phyloP scores from a whole-genome alignment of 2,888 invertebrate genomes.

The Globia sparganii region DNA sequence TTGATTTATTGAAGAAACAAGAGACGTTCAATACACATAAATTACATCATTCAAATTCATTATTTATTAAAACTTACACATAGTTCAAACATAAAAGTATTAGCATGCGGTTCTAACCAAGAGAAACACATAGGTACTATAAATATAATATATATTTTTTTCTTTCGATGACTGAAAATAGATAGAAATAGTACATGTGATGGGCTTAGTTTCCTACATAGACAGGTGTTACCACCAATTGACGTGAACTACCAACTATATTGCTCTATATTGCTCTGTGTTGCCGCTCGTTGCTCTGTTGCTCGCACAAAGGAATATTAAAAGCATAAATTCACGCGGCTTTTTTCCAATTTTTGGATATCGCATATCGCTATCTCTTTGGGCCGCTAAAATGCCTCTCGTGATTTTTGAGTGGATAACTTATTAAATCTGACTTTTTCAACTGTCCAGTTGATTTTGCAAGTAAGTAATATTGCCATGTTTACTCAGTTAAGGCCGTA shows the following conservation, averaged over 20 bases:
- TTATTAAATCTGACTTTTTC: background rate
- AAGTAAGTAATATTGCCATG: no score
- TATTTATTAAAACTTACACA: no score
- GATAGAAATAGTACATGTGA: background rate
- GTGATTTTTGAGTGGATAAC: background rate
- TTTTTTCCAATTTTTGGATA: conserved; percentile 72
- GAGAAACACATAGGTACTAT: no score
- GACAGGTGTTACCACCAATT: conserved; percentile 3
- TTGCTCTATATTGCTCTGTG: conserved; percentile 24
- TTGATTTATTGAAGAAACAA: background rate
- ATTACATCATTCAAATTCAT: no score
- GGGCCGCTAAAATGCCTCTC: conserved; percentile 52
- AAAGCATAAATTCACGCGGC: conserved; percentile 75
- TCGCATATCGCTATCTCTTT: conserved; percentile 60
- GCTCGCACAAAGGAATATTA: conserved; percentile 73
- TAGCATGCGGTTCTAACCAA: no score
- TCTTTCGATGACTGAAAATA: no score
- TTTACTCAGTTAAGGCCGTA: no score
- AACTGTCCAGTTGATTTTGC: background rate
- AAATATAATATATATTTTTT: no score
- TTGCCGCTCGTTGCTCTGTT: conserved; percentile 37
- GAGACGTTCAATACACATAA: background rate
- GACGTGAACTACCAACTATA: conserved; percentile 18
- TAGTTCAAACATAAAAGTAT: no score
- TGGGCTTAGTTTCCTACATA: background rate